Conservation (phyloP, 2,888 invertebrate species). For the Alloscopus bannaensis region DNA sequence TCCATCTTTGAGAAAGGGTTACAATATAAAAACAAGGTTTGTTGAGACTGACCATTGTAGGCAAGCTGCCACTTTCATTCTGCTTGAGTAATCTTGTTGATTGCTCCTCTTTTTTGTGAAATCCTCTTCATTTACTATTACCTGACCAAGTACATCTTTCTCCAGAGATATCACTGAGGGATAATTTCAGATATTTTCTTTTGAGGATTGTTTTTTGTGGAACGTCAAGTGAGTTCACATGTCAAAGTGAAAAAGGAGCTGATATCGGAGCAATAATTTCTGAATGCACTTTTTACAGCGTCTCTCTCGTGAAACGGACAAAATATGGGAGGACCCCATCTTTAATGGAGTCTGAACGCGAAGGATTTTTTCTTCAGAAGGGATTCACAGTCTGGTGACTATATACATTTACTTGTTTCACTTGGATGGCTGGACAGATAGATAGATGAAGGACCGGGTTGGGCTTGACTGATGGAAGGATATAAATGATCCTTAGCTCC, state of each 20-base stretch:
- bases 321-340: slow-evolving; percentile 28
- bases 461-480: slow-evolving; percentile 66
- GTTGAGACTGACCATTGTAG: slow-evolving; percentile 19
- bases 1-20: slow-evolving; percentile 33
- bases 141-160: slow-evolving; percentile 13
- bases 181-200: slow-evolving; percentile 27
- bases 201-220: slow-evolving; percentile 20
- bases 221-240: slow-evolving; percentile 61
- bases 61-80: slow-evolving; percentile 24
- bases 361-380: slow-evolving; percentile 17
- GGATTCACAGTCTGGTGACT: slow-evolving; percentile 1
- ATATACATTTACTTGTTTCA: slow-evolving; percentile 23
- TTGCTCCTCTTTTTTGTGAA: slow-evolving; percentile 26
- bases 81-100: slow-evolving; percentile 46
- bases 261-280: slow-evolving; percentile 40
- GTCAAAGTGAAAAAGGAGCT: slow-evolving; percentile 41
- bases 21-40: slow-evolving; percentile 38
- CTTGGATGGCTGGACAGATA: slow-evolving; percentile 77
- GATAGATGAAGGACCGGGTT: slow-evolving; percentile 76
- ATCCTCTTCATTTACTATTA: neutral
- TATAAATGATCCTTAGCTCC: slow-evolving; percentile 67
- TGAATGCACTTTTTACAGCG: slow-evolving; percentile 10
- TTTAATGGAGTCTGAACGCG: slow-evolving; percentile 25
- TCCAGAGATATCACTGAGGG: slow-evolving; percentile 23
- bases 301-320: slow-evolving; percentile 40